Base-by-base conservation (phyloP, 2,888 invertebrate genomes). In the Ophion obscuratus region DNA sequence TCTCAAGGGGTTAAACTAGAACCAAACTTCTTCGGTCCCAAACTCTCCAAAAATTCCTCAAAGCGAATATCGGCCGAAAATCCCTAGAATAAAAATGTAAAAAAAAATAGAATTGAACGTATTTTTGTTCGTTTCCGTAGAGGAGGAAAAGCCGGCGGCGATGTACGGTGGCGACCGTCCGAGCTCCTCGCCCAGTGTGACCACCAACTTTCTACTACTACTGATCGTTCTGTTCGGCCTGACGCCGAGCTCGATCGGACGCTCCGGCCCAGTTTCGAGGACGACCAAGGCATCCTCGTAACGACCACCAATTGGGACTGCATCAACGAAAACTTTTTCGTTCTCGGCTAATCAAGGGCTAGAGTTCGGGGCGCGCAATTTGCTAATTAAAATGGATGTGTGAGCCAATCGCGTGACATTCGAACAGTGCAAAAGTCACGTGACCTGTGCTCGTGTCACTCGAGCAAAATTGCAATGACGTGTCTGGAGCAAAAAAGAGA, bases 111-210 rank as follows among this genome's bases (percentile, higher is more conserved):
- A 24, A 62, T 62, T 9, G 27, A 67, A 67, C 14, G 9, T 40
- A 4, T 57, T 14, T 31, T 57, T 59, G 31, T 27, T 47, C 44
- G 6, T 59, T 2, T 44, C n/a, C 62, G n/a, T 68, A 81, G 81
- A 81, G 75, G 81, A 81, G 40, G 81, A 81, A 66, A 81, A 81
- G 57, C 81, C 81, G 44, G 81, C 81, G 20, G 81, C 81, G 9
- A 81, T 81, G 81, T 74, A 91, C 78, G 91, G 90, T 3, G 91
- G 90, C 5, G 91, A 91, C 83, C 89, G 91, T 11, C 88, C 89
- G 71, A 90, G 87, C 83, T 88, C 87, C 3, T 89, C 90, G n/a
- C 67, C 87, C 17, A 75, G 75, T 27, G 75, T 84, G 82, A 87
- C 88, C 80, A 86, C 87, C 79, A 89, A 88, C 87, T 77, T 87